A percentile compares a stretch with the other conserved stretches of the same genome.
These are phyloP conservation scores for Agrypnia vestita DNA, from an alignment of 1,140 invertebrate genomes.

Conservation along the genomic window DNA sequence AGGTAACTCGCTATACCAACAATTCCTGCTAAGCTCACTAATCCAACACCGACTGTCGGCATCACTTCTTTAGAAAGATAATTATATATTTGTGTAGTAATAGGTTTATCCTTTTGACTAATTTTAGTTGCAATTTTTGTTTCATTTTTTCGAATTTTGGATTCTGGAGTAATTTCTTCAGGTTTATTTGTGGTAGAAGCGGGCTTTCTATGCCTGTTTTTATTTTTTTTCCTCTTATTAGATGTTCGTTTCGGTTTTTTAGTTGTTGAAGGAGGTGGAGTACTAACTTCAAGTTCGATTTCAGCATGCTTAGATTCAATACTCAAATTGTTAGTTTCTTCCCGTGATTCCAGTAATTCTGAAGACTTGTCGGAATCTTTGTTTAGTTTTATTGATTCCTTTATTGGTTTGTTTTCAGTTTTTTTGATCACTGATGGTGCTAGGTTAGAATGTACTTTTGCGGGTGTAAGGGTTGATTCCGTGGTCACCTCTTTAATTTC, in stretches of 20 bases:
- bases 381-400: constrained; percentile 1
- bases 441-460: not conserved
- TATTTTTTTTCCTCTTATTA: constrained; percentile 69
- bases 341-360: constrained; percentile 69
- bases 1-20: constrained; percentile 84
- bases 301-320: constrained; percentile 64
- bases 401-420: constrained; percentile 20
- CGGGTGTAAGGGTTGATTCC: not conserved
- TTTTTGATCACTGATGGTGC: not conserved
- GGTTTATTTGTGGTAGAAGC: constrained; percentile 66
- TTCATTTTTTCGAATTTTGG: constrained; percentile 69
- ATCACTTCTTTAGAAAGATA: constrained; percentile 85
- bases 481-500: constrained; percentile 16
- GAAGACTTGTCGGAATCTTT: not conserved
- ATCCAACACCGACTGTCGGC: constrained; percentile 83
- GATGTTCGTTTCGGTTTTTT: constrained; percentile 71
- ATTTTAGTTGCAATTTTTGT: constrained; percentile 71
- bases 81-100: constrained; percentile 84
- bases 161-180: constrained; percentile 71
- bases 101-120: constrained; percentile 70
- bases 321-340: constrained; percentile 71
- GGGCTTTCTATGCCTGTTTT: constrained; percentile 69
- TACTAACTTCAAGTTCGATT: constrained; percentile 73
- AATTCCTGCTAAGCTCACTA: constrained; percentile 81
- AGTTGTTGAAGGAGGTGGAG: constrained; percentile 67